Evolutionary conservation across 2,113 vertebrate species (phyloP), one percentile per base, ranked within the genome.

Genomic region (Scytalopus superciliaris): DNA sequence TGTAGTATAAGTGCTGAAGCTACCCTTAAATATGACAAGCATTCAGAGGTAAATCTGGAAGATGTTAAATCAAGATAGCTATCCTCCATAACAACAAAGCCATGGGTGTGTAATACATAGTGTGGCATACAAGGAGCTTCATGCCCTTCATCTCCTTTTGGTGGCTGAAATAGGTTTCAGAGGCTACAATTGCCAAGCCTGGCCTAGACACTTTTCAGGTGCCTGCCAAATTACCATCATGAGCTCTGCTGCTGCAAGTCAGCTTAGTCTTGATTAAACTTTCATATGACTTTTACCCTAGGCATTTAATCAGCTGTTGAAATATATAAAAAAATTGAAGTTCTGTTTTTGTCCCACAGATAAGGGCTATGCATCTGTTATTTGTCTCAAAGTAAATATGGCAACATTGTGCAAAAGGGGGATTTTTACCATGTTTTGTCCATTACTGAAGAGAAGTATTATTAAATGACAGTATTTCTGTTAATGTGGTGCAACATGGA

Each of bases 41-140:
- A 37, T 78, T 62, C 1, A 4, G 55, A 86, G 14, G 3, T 17
- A 19, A 25, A 9, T 55, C 30, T 79, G 72, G 40, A 81, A 89
- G 78, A 70, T 57, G 55, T n/a, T 52, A 52, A 21, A 39, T 39
- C 23, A 53, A 2, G 16, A 19, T 8, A 55, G 31, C 16, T 49
- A 7, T 35, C 4, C 14, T 40, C 39, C 40, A 56, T n/a, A 53
- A 50, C 27, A 73, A 35, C 24, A 52, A 47, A 67, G 52, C 17
- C 35, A 33, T 1, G 2, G 19, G 4, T 55, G 22, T 55, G 16
- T 33, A 13, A 30, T 16, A 25, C 0, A 4, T 23, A 57, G 11
- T 2, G 4, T 27, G 39, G 16, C 53, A 18, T 30, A 23, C 19
- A 59, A 59, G 42, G 45, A 74, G 5, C 30, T 94, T 67, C 25